phyloP scores from a whole-genome alignment of 2,113 vertebrate species.

The Guaruba guarouba region DNA sequence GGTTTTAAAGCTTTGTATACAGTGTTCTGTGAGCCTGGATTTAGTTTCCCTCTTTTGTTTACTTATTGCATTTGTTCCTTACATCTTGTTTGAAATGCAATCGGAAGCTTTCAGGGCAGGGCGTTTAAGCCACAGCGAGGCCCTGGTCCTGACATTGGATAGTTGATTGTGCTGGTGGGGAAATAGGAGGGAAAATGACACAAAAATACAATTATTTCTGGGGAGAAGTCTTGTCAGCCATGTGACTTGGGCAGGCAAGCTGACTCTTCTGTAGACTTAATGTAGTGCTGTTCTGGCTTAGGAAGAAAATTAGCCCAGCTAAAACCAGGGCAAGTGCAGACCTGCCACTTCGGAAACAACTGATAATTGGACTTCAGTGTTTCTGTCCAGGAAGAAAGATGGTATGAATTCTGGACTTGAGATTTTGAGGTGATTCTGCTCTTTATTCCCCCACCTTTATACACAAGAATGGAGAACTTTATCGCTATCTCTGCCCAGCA shows the following conservation, averaged over 20 bases:
- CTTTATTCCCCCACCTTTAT: neutral
- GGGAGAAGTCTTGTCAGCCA: neutral
- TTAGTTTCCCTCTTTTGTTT: neutral
- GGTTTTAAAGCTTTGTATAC: neutral
- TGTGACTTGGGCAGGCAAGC: neutral
- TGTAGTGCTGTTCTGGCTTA: neutral
- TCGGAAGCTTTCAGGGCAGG: neutral
- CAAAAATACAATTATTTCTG: neutral
- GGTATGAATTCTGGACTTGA: neutral
- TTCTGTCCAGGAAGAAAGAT: neutral
- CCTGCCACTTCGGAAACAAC: neutral
- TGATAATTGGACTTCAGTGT: neutral
- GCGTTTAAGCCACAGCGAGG: neutral
- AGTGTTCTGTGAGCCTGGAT: neutral
- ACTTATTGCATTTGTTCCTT: neutral
- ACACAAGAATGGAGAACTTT: neutral
- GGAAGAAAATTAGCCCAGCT: neutral
- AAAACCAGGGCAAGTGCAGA: neutral
- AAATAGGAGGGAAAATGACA: neutral
- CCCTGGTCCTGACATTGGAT: neutral
- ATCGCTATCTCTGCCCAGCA: accelerated
- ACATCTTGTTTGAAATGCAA: neutral
- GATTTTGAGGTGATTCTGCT: neutral
- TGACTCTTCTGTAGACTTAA: neutral
- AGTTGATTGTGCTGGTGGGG: neutral